phyloP scores from a whole-genome alignment of 2,113 vertebrate species.

The Dryoscopus gambensis region DNA sequence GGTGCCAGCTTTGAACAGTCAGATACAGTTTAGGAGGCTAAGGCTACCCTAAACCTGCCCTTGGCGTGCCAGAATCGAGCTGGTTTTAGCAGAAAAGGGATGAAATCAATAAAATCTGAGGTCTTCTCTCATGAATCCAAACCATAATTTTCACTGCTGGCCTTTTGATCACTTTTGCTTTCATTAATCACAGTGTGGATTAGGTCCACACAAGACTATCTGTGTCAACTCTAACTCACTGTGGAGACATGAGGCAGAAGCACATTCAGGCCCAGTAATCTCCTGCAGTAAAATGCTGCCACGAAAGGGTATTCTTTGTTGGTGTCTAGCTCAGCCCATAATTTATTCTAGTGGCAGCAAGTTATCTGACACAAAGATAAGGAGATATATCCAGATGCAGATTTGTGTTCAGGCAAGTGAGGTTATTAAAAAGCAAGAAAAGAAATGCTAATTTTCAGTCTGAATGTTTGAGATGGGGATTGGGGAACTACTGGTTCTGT shows the following conservation, averaged over 20 bases:
- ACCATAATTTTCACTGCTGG: neutral
- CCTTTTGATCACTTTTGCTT: neutral
- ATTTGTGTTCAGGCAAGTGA: neutral
- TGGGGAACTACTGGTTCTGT: neutral
- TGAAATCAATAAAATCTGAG: neutral
- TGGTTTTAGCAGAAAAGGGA: neutral
- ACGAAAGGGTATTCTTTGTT: neutral
- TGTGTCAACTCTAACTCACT: neutral
- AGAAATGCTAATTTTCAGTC: neutral
- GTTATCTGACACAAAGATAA: neutral
- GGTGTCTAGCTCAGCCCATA: neutral
- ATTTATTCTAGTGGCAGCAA: neutral
- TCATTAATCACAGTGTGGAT: neutral
- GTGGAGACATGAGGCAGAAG: neutral
- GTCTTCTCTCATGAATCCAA: neutral
- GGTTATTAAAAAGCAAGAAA: neutral
- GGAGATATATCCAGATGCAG: neutral
- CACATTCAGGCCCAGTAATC: neutral
- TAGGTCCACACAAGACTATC: neutral
- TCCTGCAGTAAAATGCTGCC: neutral
- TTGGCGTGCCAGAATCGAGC: neutral
- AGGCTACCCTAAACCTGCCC: neutral
- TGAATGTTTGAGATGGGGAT: neutral
- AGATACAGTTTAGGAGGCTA: neutral
- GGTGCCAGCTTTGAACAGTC: neutral